Evolutionary conservation across 2,113 vertebrate species (phyloP), one percentile per base, ranked within the genome.

Genomic region (Triplophysa siluroides): DNA sequence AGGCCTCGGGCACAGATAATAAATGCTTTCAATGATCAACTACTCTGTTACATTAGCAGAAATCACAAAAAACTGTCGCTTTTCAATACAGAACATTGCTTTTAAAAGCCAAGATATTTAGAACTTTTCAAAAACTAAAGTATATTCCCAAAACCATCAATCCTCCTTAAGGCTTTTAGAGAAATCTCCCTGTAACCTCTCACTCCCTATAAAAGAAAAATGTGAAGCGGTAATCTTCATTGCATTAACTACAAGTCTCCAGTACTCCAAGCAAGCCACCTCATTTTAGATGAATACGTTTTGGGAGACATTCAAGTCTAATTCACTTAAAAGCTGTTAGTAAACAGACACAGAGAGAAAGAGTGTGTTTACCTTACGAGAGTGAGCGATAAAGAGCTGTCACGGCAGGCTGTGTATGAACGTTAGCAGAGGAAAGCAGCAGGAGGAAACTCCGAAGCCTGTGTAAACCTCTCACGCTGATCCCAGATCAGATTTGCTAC

Each of bases 311-410:
- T 83, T 82, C 72, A 62, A n/a, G 21, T 58, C 33, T 68, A 26
- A 68, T 63, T 58, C 50, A 65, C 66, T 83, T 33, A 45, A 29
- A 70, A 33, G 67, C 68, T 81, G 50, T 77, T 60, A 45, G 33
- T 65, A 86, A 76, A 83, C 66, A 81, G 72, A 79, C 56, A 70
- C 29, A 71, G n/a, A 69, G 47, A 29, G 33, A 62, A 24, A 18
- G 45, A 58, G 41, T 68, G 66, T 56, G 61, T 67, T 83, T 85
- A 85, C 78, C 79, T 80, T 70, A 14, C n/a, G 58, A 33, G 65
- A 83, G 38, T 13, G 26, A 50, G 66, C 47, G 74, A 47, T 11
- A 54, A 52, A 66, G 7, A 41, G 8, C 4, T 3, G 73, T 71
- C 33, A 26, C 54, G 24, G 41, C 12, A 3, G 66, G 68, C 13